Evolutionary conservation across 2,888 invertebrate species (phyloP).

Genomic region (Megaustenia siamemsis): DNA sequence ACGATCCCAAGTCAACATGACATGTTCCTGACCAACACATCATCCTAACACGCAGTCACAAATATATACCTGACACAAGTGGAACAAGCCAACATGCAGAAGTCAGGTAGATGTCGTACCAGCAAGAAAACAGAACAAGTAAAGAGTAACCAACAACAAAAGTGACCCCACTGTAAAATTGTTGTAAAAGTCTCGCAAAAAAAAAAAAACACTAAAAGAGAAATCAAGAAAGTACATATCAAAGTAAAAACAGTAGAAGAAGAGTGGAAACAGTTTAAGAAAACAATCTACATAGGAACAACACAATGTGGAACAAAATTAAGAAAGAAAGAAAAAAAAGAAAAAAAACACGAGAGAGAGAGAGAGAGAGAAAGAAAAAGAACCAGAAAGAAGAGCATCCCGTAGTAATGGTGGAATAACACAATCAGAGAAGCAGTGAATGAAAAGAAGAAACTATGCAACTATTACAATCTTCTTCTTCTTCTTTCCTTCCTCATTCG

Average conservation of each 20-base stretch:
- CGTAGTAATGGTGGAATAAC: background rate
- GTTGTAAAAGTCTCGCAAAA: too few species aligned
- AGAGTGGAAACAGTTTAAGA: background rate
- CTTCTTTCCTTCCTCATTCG: too few species aligned
- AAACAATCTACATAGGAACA: background rate
- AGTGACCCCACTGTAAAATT: too few species aligned
- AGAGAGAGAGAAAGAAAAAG: background rate
- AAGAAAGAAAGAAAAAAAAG: background rate
- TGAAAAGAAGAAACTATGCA: background rate
- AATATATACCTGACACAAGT: too few species aligned
- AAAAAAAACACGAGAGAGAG: background rate
- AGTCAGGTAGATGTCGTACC: too few species aligned
- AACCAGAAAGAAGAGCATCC: background rate
- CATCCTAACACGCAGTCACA: too few species aligned
- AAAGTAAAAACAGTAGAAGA: background rate
- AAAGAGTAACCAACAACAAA: too few species aligned
- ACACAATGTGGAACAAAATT: background rate
- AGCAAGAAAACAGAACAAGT: too few species aligned
- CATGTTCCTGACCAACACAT: too few species aligned
- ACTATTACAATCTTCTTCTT: background rate
- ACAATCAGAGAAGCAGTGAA: background rate
- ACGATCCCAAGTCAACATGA: too few species aligned
- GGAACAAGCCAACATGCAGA: too few species aligned
- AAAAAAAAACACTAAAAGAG: background rate
- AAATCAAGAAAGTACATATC: background rate